phyloP scores from a whole-genome alignment of 2,113 vertebrate genomes.

The Erythrolamprus reginae region DNA sequence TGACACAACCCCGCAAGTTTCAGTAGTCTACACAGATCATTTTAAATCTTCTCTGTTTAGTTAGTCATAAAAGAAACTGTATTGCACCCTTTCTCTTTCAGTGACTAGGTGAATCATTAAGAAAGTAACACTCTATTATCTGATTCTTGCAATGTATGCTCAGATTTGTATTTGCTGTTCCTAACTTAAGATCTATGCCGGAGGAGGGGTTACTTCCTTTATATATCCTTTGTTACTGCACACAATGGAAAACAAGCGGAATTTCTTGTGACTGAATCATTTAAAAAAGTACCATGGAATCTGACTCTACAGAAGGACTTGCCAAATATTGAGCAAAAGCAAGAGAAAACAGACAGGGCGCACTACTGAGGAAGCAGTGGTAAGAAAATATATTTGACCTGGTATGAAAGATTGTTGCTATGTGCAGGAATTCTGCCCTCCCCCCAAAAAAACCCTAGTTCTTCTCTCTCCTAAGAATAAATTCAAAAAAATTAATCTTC shows the following conservation, averaged over 20 bases:
- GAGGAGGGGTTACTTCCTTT: background rate
- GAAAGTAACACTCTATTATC: slow-evolving; percentile 7
- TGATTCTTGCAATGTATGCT: background rate
- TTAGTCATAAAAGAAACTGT: slow-evolving; percentile 20
- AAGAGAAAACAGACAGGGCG: background rate
- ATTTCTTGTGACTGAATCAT: slow-evolving; percentile 23
- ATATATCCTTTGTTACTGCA: slow-evolving; percentile 9
- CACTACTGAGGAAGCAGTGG: background rate
- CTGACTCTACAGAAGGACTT: background rate
- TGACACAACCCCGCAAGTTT: background rate
- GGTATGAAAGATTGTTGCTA: background rate
- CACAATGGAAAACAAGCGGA: slow-evolving; percentile 25
- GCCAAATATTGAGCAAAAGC: background rate
- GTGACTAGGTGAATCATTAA: slow-evolving; percentile 5
- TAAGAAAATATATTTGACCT: background rate
- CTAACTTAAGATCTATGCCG: slow-evolving; percentile 14
- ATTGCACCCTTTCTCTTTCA: slow-evolving; percentile 1
- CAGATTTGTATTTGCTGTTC: slow-evolving; percentile 22
- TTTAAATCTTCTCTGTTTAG: slow-evolving; percentile 8
- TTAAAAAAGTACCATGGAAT: background rate
- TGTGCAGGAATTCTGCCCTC: background rate
- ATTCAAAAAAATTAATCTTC: background rate
- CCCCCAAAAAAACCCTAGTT: no score
- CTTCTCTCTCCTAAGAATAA: background rate
- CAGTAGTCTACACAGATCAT: background rate